A percentile compares a stretch with the other conserved stretches of the same genome.
Evolutionary conservation across 1,140 invertebrate species (phyloP).

Genomic region (Chironomus tepperi): DNA sequence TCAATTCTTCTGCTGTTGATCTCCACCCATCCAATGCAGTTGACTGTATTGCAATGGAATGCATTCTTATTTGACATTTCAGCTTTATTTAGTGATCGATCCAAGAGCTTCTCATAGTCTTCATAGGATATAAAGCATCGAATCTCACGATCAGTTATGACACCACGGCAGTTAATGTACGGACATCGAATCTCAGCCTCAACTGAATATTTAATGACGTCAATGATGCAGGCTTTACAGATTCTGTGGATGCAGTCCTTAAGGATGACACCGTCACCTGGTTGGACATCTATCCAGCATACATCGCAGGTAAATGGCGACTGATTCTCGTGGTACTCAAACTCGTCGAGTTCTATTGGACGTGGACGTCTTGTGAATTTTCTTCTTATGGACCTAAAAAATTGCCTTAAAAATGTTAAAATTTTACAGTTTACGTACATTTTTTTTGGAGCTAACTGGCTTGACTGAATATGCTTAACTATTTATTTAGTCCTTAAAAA

Average conservation of each 20-base stretch:
- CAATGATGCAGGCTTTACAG: background rate
- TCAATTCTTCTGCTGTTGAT: background rate
- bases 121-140: background rate
- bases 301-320: background rate
- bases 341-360: background rate
- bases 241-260: background rate
- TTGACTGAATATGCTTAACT: too few relatives aligned
- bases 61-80: background rate
- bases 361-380: too few relatives aligned
- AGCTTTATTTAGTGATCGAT: background rate
- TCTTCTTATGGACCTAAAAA: too few relatives aligned
- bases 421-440: too few relatives aligned
- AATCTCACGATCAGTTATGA: background rate
- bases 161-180: background rate
- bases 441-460: too few relatives aligned
- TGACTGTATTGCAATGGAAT: background rate
- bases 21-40: background rate
- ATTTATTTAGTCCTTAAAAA: too few relatives aligned
- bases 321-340: background rate
- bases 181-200: background rate
- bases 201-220: background rate
- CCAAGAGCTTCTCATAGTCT: background rate
- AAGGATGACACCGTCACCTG: background rate
- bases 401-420: too few relatives aligned
- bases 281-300: background rate